Base-by-base conservation (phyloP, 2,888 invertebrate species). In the Acleris holmiana region DNA sequence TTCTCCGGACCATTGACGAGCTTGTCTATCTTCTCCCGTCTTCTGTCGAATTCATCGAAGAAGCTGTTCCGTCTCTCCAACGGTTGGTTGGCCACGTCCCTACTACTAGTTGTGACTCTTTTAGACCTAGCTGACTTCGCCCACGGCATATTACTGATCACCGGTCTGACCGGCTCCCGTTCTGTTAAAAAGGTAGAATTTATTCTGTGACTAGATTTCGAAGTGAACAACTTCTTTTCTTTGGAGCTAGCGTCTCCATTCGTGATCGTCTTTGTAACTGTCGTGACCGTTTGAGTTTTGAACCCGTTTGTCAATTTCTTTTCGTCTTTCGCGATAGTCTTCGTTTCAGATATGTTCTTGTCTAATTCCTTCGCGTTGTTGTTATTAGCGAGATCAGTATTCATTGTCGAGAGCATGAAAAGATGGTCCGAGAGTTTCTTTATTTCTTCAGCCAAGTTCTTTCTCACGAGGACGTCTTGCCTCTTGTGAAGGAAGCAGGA, bases 401-500 rank as follows among this genome's bases (percentile, higher is more conserved):
- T 94, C 85, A 95, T 95, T 50, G 95, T 95, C 0, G 96, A 95
- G 47, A 96, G 81, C 93, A 95, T 94, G 64, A 94, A 94, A 35
- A 97, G 86, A 77, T 96, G 96, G 77, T 97, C 97, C 0, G 97
- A 97, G 0, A 97, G 84, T 84, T 96, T 96, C 71, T 96, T 95
- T 69, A 97, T 97, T 86, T 97, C 97, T 76, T 97, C 97, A 0
- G 97, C 97, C 66, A 97, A 88, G 76, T 95, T 95, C 66, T 95
- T 94, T 65, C 95, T 91, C 62, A 95, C 95, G 0, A 93, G 85
- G 5, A 95, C 94, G 69, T 95, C 95, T 19, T 94, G 91, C 71
- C 91, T 88, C 76, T 93, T 94, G 69, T 93, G 93, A 58, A 96
- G 82, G 71, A 96, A 91, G 75, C 94, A 95, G 7, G 94, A 95